phyloP scores from a whole-genome alignment of 2,113 vertebrate genomes.

The Polyodon spathula region DNA sequence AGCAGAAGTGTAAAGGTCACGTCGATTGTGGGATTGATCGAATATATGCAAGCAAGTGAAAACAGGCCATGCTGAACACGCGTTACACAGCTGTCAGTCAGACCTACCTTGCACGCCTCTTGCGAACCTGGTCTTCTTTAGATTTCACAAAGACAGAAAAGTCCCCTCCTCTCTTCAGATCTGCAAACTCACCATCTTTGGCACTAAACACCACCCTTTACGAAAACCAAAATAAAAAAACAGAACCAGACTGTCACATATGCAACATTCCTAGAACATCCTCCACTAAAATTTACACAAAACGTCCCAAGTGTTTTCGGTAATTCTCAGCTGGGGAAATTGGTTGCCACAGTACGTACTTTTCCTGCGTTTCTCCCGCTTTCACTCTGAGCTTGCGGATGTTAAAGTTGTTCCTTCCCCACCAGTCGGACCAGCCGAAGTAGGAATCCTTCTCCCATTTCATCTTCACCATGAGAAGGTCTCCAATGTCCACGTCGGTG shows the following conservation, averaged over 20 bases:
- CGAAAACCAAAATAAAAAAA: slow-evolving; percentile 60
- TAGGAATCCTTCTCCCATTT: slow-evolving; percentile 74
- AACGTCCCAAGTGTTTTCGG: background rate
- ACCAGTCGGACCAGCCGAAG: slow-evolving; percentile 75
- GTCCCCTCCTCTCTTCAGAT: slow-evolving; percentile 62
- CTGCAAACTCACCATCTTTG: slow-evolving; percentile 62
- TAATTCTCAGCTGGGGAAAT: background rate
- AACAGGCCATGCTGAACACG: too few relatives aligned
- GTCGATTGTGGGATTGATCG: too few relatives aligned
- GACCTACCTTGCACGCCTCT: slow-evolving; percentile 64
- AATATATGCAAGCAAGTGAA: too few relatives aligned
- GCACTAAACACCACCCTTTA: slow-evolving; percentile 76
- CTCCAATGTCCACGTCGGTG: slow-evolving; percentile 82
- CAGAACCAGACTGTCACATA: background rate
- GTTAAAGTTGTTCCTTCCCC: slow-evolving; percentile 59
- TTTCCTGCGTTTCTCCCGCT: slow-evolving; percentile 88
- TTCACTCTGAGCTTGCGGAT: slow-evolving; percentile 81
- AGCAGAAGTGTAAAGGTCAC: too few relatives aligned
- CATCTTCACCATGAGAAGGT: slow-evolving; percentile 80
- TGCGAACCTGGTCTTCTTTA: slow-evolving; percentile 57
- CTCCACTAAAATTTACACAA: background rate
- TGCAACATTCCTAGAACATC: too few relatives aligned
- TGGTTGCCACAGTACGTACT: slow-evolving; percentile 46
- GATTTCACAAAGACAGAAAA: slow-evolving; percentile 73
- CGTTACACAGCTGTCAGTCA: too few relatives aligned